phyloP scores from a whole-genome alignment of 2,113 vertebrate genomes.

The Mixornis gularis region DNA sequence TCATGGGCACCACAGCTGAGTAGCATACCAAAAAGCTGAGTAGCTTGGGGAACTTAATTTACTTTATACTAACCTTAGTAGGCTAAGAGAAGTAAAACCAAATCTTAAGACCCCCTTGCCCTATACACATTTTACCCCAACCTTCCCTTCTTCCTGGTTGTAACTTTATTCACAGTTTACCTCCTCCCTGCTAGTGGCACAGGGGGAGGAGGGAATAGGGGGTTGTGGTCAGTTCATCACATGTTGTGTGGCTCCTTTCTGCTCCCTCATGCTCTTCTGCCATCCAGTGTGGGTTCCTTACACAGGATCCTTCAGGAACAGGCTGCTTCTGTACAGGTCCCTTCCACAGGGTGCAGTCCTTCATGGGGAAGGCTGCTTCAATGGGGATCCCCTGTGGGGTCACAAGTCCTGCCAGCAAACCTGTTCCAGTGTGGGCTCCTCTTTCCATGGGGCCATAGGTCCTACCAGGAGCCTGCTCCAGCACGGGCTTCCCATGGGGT shows the following conservation, averaged over 20 bases:
- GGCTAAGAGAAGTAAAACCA: neutral
- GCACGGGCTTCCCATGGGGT: neutral
- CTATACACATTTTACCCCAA: neutral
- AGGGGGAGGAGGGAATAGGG: neutral
- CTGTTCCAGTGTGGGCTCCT: rapidly evolving
- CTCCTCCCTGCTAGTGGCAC: neutral
- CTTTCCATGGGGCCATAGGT: neutral
- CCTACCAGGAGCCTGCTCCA: neutral
- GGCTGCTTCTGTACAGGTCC: neutral
- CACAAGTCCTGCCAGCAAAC: neutral
- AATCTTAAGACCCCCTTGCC: neutral
- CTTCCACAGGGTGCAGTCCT: neutral
- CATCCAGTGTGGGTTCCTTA: neutral
- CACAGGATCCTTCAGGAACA: neutral
- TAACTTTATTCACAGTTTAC: neutral
- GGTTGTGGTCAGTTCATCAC: neutral
- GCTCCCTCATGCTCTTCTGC: neutral
- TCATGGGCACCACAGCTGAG: neutral
- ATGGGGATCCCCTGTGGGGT: rapidly evolving
- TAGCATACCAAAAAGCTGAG: too few species aligned
- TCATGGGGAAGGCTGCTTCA: neutral
- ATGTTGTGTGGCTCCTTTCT: neutral
- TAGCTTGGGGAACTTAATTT: neutral
- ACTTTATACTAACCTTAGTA: neutral
- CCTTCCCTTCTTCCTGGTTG: rapidly evolving